Evolutionary conservation across 2,888 invertebrate species (phyloP).

Genomic region (Melanargia galathea): DNA sequence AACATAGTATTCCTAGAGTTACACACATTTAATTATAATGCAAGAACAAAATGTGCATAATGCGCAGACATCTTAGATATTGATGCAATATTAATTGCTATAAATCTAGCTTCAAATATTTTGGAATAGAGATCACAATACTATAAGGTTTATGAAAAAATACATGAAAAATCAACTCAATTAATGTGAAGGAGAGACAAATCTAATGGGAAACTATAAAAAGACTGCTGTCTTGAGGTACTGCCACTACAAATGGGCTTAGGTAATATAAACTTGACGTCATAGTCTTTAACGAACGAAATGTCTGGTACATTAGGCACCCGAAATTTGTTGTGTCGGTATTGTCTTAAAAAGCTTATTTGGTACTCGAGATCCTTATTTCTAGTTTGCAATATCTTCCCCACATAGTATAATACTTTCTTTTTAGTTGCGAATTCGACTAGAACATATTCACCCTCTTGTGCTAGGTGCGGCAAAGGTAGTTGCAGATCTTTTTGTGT

Average conservation of each 20-base stretch:
- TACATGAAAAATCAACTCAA: background rate
- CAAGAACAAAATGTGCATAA: background rate
- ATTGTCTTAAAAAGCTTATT: slow-evolving; percentile 12
- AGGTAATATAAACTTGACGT: slow-evolving; percentile 15
- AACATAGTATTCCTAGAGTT: slow-evolving; percentile 1
- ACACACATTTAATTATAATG: background rate
- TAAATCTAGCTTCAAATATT: slow-evolving; percentile 1
- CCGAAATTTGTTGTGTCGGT: slow-evolving; percentile 8
- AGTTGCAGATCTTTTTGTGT: slow-evolving; percentile 6
- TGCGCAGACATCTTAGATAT: slow-evolving; percentile 1
- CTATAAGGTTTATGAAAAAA: too few relatives aligned
- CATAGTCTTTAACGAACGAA: slow-evolving; percentile 14
- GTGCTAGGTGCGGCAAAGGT: slow-evolving; percentile 14
- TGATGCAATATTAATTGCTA: background rate
- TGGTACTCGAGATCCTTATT: slow-evolving; percentile 18
- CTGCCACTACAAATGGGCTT: slow-evolving; percentile 17
- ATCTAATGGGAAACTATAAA: slow-evolving; percentile 17
- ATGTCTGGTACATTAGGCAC: slow-evolving; percentile 11
- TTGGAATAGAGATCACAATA: background rate
- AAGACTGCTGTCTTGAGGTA: slow-evolving; percentile 20
- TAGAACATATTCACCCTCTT: slow-evolving; percentile 20
- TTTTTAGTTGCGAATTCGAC: slow-evolving; percentile 19
- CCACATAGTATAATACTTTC: slow-evolving; percentile 18
- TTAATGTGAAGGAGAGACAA: slow-evolving; percentile 11
- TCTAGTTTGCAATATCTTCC: slow-evolving; percentile 12